These are phyloP conservation scores for Drosophila biarmipes DNA, from an alignment of 1,140 invertebrate genomes.

Conservation along the genomic window DNA sequence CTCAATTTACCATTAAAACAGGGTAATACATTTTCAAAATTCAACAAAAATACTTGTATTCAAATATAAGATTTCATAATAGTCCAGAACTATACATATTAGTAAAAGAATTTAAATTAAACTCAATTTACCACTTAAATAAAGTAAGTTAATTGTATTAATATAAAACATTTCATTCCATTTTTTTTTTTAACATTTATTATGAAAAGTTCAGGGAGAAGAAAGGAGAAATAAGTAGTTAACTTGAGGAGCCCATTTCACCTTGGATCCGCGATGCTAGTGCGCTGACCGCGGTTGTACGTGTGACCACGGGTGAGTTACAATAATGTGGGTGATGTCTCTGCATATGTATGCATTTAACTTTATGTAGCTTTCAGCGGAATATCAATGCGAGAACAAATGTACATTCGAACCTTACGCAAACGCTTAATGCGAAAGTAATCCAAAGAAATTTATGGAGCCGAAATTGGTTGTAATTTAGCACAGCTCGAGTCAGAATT, in stretches of 20 bases:
- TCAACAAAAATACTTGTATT: too few species aligned
- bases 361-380: conserved; percentile 70
- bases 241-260: neutral
- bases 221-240: neutral
- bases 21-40: too few species aligned
- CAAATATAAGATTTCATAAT: too few species aligned
- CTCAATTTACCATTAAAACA: too few species aligned
- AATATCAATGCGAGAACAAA: conserved; percentile 64
- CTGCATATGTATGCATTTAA: conserved; percentile 43
- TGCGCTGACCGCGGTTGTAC: conserved; percentile 20
- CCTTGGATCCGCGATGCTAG: neutral
- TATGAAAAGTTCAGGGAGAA: too few species aligned
- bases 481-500: conserved; percentile 15
- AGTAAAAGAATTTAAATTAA: too few species aligned
- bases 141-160: too few species aligned
- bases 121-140: too few species aligned
- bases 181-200: too few species aligned
- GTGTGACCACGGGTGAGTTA: conserved; percentile 21
- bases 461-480: conserved; percentile 38
- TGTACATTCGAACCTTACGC: conserved; percentile 43
- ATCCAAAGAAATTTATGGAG: conserved; percentile 41
- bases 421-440: conserved; percentile 43
- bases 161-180: too few species aligned
- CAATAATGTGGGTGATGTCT: conserved; percentile 45
- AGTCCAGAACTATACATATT: too few species aligned